Percentiles rank a stretch among this genome's conserved stretches.
phyloP scores from a whole-genome alignment of 2,113 vertebrate genomes.

The Nesoenas mayeri region DNA sequence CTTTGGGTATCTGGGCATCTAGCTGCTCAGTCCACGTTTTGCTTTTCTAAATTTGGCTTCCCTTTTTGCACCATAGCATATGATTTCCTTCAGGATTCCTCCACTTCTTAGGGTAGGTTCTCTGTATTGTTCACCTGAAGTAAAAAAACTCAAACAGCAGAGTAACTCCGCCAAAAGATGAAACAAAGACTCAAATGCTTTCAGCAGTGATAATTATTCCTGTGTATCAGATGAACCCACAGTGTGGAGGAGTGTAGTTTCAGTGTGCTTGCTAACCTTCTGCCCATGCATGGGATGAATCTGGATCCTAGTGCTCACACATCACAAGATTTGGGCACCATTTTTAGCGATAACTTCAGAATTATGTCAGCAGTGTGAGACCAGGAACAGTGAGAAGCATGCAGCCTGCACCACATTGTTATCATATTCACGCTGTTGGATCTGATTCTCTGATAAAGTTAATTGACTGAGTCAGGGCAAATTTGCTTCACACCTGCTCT shows the following conservation, averaged over 20 bases:
- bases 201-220: background rate
- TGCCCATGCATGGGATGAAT: background rate
- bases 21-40: background rate
- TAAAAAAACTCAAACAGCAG: background rate
- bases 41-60: background rate
- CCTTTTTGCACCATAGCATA: background rate
- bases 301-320: background rate
- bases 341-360: background rate
- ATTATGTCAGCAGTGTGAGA: background rate
- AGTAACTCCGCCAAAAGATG: background rate
- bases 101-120: background rate
- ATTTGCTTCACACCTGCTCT: conserved; percentile 65
- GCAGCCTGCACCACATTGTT: background rate
- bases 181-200: background rate
- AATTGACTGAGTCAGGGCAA: conserved; percentile 66
- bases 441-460: conserved; percentile 58
- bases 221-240: fast-evolving
- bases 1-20: background rate
- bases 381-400: background rate
- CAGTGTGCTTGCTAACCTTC: background rate
- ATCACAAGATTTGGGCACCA: background rate
- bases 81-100: background rate
- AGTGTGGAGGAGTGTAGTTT: background rate
- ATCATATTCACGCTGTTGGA: background rate
- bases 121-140: background rate